Evolutionary conservation across 2,888 invertebrate genomes (phyloP).

Genomic region (Laspeyria flexula): DNA sequence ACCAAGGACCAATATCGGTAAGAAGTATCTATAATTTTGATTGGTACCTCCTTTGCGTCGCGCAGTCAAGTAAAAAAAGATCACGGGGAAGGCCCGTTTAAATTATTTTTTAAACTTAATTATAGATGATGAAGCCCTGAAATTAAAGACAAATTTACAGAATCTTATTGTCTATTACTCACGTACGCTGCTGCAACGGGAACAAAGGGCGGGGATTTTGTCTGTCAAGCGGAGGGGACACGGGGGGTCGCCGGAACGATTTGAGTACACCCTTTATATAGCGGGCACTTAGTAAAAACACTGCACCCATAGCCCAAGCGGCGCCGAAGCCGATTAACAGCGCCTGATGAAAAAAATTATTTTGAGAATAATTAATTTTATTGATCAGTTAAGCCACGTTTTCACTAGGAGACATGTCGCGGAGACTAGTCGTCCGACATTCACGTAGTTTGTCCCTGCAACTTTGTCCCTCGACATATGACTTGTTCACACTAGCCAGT

Average conservation of each 20-base stretch:
- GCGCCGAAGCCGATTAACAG: constrained; percentile 69
- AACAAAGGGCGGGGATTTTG: constrained; percentile 70
- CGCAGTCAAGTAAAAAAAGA: too few species aligned
- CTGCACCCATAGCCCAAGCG: constrained; percentile 58
- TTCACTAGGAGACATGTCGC: too few species aligned
- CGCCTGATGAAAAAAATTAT: constrained; percentile 45
- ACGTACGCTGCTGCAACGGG: constrained; percentile 63
- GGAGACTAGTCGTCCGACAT: too few species aligned
- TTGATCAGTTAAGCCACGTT: background rate
- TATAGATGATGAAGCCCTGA: background rate
- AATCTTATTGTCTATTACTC: constrained; percentile 54
- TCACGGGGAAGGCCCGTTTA: too few species aligned
- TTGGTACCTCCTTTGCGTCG: too few species aligned
- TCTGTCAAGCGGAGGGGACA: constrained; percentile 63
- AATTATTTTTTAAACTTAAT: too few species aligned
- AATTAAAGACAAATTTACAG: background rate
- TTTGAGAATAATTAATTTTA: background rate
- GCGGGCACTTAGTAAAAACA: constrained; percentile 62
- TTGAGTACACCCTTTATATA: constrained; percentile 66
- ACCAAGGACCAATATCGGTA: too few species aligned
- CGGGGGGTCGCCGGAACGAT: constrained; percentile 66
- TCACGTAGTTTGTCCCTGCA: too few species aligned
- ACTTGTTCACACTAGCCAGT: too few species aligned
- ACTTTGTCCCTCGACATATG: too few species aligned
- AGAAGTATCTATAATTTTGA: too few species aligned